Percentiles rank a stretch among this genome's conserved stretches.
phyloP scores from a whole-genome alignment of 2,113 vertebrate genomes.

The Charina bottae region DNA sequence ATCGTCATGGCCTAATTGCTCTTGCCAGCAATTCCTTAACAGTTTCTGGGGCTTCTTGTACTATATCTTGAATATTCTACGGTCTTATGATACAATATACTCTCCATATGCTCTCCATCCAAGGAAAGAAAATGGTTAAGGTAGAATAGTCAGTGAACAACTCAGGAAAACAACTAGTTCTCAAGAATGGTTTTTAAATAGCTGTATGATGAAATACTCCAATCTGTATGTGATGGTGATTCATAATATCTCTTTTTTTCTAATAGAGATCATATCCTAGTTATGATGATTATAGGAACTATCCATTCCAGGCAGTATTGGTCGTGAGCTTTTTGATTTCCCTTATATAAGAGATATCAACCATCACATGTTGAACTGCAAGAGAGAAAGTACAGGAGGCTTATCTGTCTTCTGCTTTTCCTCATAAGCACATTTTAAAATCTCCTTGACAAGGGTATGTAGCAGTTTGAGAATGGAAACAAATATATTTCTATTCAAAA shows the following conservation, averaged over 20 bases:
- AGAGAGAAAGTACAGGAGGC: background rate
- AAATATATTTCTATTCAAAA: constrained; percentile 15
- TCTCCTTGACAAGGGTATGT: background rate
- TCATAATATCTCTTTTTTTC: background rate
- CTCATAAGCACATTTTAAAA: background rate
- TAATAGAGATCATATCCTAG: background rate
- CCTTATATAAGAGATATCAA: background rate
- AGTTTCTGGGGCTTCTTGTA: background rate
- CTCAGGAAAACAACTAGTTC: background rate
- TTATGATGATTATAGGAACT: background rate
- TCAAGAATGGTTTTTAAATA: background rate
- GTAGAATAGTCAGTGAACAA: background rate
- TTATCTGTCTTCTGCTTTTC: background rate
- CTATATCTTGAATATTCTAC: background rate
- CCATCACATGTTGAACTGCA: background rate
- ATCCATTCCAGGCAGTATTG: background rate
- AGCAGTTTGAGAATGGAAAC: background rate
- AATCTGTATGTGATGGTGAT: background rate
- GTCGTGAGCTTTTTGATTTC: background rate
- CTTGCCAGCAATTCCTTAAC: background rate
- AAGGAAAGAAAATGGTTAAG: background rate
- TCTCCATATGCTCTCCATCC: background rate
- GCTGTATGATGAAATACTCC: background rate
- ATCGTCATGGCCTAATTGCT: background rate
- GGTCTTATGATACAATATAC: background rate